Evolutionary conservation across 2,797 vertebrate species (phyloP).

Genomic region (Gymnoscopelus braueri): DNA sequence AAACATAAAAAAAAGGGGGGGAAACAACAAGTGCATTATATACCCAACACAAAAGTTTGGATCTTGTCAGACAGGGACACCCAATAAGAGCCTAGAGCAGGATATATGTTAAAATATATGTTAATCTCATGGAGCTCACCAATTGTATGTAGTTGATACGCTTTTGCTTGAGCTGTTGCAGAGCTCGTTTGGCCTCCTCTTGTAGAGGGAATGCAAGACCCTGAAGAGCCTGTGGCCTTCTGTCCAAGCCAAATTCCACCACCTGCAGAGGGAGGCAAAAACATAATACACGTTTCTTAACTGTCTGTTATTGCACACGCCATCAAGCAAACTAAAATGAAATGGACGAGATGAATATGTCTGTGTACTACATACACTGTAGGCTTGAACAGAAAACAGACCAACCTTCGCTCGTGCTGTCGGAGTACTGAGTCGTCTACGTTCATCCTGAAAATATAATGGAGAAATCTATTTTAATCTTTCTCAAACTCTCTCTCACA

Average conservation of each 20-base stretch:
- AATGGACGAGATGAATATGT: not conserved
- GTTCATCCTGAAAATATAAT: slow-evolving; percentile 76
- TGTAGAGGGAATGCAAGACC: slow-evolving; percentile 95
- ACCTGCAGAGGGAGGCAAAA: slow-evolving; percentile 75
- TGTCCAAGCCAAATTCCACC: slow-evolving; percentile 95
- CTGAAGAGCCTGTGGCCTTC: slow-evolving; percentile 92
- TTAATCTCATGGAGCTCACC: slow-evolving; percentile 74
- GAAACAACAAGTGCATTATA: no score
- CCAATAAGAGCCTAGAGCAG: no score
- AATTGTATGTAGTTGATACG: slow-evolving; percentile 97
- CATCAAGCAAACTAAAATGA: slow-evolving; percentile 2
- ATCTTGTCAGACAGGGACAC: not conserved
- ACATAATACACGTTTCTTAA: slow-evolving; percentile 1
- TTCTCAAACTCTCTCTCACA: not conserved
- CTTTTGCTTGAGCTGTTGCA: slow-evolving; percentile 91
- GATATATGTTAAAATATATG: not conserved
- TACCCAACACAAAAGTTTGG: not conserved
- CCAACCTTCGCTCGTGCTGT: slow-evolving; percentile 79
- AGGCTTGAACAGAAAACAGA: not conserved
- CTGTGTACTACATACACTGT: not conserved
- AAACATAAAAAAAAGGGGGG: no score
- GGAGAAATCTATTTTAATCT: slow-evolving; percentile 11
- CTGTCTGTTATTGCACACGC: slow-evolving; percentile 5
- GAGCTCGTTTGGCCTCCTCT: slow-evolving; percentile 89
- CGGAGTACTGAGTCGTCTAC: slow-evolving; percentile 73